A percentile compares a stretch with the other conserved stretches of the same genome.
These are phyloP conservation scores for Heteromormyrus szaboi DNA, from an alignment of 2,797 vertebrate species.

Conservation along the genomic window DNA sequence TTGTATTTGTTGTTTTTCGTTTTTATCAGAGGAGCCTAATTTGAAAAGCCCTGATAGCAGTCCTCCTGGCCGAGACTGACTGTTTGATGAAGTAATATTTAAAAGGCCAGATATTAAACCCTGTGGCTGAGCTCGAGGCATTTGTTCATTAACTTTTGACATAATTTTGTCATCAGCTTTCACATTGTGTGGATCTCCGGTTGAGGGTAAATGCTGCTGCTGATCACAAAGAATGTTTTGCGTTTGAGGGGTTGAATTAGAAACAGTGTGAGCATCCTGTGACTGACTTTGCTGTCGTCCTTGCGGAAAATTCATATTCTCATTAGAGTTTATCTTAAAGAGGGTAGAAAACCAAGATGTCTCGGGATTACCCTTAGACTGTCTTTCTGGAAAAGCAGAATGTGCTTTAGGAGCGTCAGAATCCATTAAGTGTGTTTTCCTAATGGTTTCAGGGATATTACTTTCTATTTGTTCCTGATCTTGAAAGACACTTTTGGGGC, in stretches of 20 bases:
- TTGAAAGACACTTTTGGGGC: constrained; percentile 27
- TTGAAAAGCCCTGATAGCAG: constrained; percentile 66
- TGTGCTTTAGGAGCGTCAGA: constrained; percentile 17
- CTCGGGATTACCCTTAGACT: constrained; percentile 44
- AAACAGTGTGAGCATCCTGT: constrained; percentile 18
- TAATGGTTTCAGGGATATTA: constrained; percentile 10
- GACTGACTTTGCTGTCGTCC: background rate
- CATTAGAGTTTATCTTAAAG: constrained; percentile 45
- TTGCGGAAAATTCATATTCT: constrained; percentile 23
- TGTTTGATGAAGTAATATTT: constrained; percentile 46
- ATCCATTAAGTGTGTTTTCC: constrained; percentile 19
- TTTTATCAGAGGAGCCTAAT: constrained; percentile 50
- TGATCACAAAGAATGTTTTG: constrained; percentile 34
- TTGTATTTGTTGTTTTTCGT: constrained; percentile 35
- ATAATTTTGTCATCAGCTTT: constrained; percentile 31
- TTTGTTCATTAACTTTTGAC: constrained; percentile 34
- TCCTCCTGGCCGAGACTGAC: constrained; percentile 53
- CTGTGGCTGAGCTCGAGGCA: constrained; percentile 44
- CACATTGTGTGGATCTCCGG: constrained; percentile 26
- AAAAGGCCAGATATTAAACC: constrained; percentile 53
- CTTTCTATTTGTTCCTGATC: constrained; percentile 32
- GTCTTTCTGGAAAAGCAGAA: constrained; percentile 7
- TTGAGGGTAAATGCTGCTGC: constrained; percentile 21
- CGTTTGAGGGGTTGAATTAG: constrained; percentile 26
- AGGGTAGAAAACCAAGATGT: constrained; percentile 62